Conservation (phyloP, 2,888 invertebrate genomes). For the Drosophila falleni region DNA sequence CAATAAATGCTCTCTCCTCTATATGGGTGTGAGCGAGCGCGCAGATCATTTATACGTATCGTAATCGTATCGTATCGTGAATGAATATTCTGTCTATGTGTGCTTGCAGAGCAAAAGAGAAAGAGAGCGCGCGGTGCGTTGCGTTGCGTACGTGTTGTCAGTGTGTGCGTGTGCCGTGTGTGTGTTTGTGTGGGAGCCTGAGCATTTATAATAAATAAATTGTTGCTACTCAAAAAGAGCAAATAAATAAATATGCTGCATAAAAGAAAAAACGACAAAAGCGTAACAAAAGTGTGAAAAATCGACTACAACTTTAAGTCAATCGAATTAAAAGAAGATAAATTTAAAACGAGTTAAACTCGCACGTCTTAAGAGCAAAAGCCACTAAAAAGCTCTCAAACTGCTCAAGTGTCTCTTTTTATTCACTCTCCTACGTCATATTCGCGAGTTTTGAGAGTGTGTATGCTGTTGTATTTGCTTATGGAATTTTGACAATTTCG, state of each 20-base stretch:
- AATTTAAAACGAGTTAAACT: constrained; percentile 27
- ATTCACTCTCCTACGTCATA: constrained; percentile 35
- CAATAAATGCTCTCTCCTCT: constrained; percentile 46
- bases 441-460: constrained; percentile 29
- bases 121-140: constrained; percentile 55
- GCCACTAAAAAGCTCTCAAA: constrained; percentile 38
- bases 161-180: constrained; percentile 21
- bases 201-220: constrained; percentile 75
- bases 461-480: constrained; percentile 19
- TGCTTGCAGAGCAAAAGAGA: constrained; percentile 39
- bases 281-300: constrained; percentile 65
- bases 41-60: constrained; percentile 68
- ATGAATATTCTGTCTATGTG: constrained; percentile 74
- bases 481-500: constrained; percentile 61
- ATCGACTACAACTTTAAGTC: constrained; percentile 34
- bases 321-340: constrained; percentile 22
- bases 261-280: constrained; percentile 51
- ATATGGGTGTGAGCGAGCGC: constrained; percentile 69
- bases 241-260: constrained; percentile 68
- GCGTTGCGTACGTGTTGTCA: constrained; percentile 54
- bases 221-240: constrained; percentile 50
- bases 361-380: constrained; percentile 35
- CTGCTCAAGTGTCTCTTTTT: constrained; percentile 14
- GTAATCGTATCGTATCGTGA: constrained; percentile 77
- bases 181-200: constrained; percentile 54